A percentile compares a stretch with the other conserved stretches of the same genome.
Evolutionary conservation across 1,140 invertebrate genomes (phyloP).

Genomic region (Solenopsis fugax): DNA sequence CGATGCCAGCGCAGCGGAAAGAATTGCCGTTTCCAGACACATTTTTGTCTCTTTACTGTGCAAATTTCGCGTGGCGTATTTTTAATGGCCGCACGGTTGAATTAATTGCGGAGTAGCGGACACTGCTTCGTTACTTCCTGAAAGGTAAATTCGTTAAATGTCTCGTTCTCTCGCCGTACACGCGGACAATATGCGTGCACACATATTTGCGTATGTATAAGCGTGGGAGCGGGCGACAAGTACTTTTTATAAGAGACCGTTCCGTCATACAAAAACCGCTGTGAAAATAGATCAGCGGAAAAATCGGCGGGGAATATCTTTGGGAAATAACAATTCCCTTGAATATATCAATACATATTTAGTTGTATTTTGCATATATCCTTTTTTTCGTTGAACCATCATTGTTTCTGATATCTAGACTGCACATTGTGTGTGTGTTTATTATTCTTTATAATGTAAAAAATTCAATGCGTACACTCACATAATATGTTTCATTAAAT

Average conservation of each 20-base stretch:
- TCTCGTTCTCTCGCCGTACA: conserved; percentile 65
- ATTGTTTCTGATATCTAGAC: conserved; percentile 15
- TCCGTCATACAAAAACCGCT: conserved; percentile 1
- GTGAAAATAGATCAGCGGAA: conserved; percentile 37
- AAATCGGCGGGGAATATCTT: conserved; percentile 46
- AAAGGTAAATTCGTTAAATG: conserved; percentile 76
- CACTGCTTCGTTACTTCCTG: conserved; percentile 70
- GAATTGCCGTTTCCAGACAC: conserved; percentile 31
- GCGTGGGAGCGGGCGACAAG: conserved; percentile 29
- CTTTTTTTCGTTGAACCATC: conserved; percentile 9
- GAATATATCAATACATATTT: conserved; percentile 27
- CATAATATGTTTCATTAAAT: neutral
- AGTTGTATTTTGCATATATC: conserved; percentile 4
- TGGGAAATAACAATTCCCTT: conserved; percentile 31
- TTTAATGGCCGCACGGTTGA: conserved; percentile 71
- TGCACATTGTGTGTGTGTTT: neutral
- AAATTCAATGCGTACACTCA: neutral
- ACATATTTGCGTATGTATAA: conserved; percentile 52
- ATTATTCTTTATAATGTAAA: conserved; percentile 17
- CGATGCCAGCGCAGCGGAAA: conserved; percentile 8
- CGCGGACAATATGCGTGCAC: conserved; percentile 44
- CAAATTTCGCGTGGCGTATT: conserved; percentile 69
- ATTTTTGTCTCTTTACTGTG: conserved; percentile 71
- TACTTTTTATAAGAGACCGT: conserved; percentile 58
- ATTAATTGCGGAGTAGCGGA: conserved; percentile 71